Conservation (phyloP, 2,113 vertebrate genomes). For the Stictonetta naevosa region DNA sequence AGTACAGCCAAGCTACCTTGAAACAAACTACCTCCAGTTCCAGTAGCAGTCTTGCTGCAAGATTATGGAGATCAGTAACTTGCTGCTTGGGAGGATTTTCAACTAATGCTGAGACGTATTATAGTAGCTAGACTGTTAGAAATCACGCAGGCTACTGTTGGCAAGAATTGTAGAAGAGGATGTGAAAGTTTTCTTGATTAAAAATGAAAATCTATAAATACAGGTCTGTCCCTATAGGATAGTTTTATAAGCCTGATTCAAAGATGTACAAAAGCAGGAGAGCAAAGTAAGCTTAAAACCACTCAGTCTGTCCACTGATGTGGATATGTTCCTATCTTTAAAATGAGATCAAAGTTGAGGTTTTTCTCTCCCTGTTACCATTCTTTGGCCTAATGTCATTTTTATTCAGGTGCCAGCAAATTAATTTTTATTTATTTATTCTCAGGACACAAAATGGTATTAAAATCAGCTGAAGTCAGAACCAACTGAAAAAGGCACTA, state of each 20-base stretch:
- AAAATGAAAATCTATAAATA: slow-evolving; percentile 15
- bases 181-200: background rate
- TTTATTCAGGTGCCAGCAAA: background rate
- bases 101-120: background rate
- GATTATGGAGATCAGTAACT: slow-evolving; percentile 19
- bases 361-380: background rate
- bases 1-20: background rate
- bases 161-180: background rate
- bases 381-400: background rate
- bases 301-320: background rate
- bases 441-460: background rate
- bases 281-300: background rate
- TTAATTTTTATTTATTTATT: background rate
- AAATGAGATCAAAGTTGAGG: background rate
- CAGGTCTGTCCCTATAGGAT: background rate
- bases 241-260: background rate
- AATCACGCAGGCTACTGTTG: background rate
- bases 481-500: background rate
- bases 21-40: background rate
- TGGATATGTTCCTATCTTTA: background rate
- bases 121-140: background rate
- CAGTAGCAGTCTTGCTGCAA: background rate
- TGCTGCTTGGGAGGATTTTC: slow-evolving; percentile 26
- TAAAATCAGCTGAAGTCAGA: background rate
- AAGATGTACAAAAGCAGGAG: background rate